Evolutionary conservation across 2,797 vertebrate genomes (phyloP), one percentile per base, ranked within the genome.

Genomic region (Phoebastria nigripes): DNA sequence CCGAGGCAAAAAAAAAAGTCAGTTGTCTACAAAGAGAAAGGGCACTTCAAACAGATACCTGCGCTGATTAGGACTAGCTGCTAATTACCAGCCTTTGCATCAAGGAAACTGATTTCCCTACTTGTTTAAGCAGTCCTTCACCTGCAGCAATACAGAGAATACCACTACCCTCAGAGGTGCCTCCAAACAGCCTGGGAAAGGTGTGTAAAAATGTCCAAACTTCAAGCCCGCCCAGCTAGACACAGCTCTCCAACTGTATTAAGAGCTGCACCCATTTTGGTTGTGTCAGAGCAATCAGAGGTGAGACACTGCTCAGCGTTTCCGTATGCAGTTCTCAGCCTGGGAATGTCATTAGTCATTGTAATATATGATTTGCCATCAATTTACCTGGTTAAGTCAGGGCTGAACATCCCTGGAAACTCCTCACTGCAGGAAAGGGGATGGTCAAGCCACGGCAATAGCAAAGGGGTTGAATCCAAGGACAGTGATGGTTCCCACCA

Each of bases 21-120:
- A 54, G 25, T 5, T 72, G 29, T 6, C 49, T 56, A 13, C 1
- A 4, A 19, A 86, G 25, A 91, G 31, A 56, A 83, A 62, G 12
- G 29, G 18, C 15, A 49, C 56, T 46, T 62, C 59, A 15, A 37
- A 44, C 13, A 82, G 61, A 66, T 35, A 55, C 22, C 29, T 28
- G 19, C 2, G 2, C 61, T 81, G 71, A 89, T 86, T 52, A 86
- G 59, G 41, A 80, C 21, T 21, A 80, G 41, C 39, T 79, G 35
- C 76, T 88, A 90, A 95, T 93, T 91, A 76, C 26, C 85, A 63
- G 82, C 41, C 35, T 81, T 49, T 78, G 16, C 52, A 78, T n/a
- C 6, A 3, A 92, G 54, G 63, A 71, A 82, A 47, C 0, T 0
- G 11, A 82, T 76, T 92, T 77, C 58, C 33, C 28, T 41, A 39